A percentile compares a stretch with the other conserved stretches of the same genome.
These are phyloP conservation scores for Anabas testudineus DNA, from an alignment of 2,797 vertebrate genomes.

Conservation along the genomic window DNA sequence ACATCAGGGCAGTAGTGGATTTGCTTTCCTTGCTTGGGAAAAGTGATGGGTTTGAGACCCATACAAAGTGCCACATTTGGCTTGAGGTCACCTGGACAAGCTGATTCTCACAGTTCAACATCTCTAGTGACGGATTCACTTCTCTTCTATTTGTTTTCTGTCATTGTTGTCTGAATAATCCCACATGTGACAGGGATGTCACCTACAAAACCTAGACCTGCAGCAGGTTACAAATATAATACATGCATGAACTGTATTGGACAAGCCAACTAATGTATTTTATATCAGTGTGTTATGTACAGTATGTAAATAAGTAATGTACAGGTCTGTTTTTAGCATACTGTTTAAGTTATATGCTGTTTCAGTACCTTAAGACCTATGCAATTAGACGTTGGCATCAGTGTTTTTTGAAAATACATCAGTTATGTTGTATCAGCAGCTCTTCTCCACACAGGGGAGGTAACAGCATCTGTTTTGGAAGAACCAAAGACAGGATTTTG, in stretches of 20 bases:
- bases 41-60: neutral
- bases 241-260: too few species aligned
- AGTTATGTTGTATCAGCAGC: conserved; percentile 26
- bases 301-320: too few species aligned
- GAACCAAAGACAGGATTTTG: neutral
- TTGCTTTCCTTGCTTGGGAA: neutral
- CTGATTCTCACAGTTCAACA: neutral
- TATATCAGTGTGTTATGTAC: too few species aligned
- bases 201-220: neutral
- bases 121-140: neutral
- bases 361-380: too few species aligned
- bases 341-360: too few species aligned
- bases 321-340: too few species aligned
- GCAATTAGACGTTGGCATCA: neutral
- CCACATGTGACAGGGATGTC: neutral
- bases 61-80: neutral
- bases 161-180: neutral
- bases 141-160: neutral
- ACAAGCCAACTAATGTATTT: too few species aligned
- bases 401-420: too few species aligned
- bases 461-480: conserved; percentile 1
- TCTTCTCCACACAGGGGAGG: conserved; percentile 43
- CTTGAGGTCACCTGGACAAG: neutral
- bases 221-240: neutral
- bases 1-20: neutral